Evolutionary conservation across 1,140 invertebrate species (phyloP), one percentile per base, ranked within the genome.

Genomic region (Potamilus streckersoni): DNA sequence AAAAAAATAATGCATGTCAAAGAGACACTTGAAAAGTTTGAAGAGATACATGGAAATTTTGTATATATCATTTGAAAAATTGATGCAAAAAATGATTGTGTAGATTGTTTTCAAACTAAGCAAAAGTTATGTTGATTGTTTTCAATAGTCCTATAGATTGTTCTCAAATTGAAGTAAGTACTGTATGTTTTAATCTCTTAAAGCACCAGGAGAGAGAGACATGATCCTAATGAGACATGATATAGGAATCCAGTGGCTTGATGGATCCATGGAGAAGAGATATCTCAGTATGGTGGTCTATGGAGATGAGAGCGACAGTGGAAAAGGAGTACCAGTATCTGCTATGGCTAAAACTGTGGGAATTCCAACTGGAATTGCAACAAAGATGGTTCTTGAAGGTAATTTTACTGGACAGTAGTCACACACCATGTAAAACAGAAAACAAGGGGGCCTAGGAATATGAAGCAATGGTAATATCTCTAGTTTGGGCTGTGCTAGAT

Each of bases 271-370:
- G 73, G 97, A 99, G 91, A 88, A 93, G 27, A 93, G 96, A 70
- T 94, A 96, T 59, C 96, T 99, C 68, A 97, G 96, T 85, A 93
- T 99, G 88, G 96, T 99, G 1, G 93, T 95, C 56, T 98, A 99
- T 83, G 98, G 98, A 0, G 95, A 98, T 68, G 87, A 90, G 12
- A 95, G 98, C 69, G 86, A 90, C 16, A 92, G 76, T 66, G 95
- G 95, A 19, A 49, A 49, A 49, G 38, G 38, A 49, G 38, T 49
- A 49, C 38, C 38, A 6, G 95, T 96, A 86, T 98, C 97, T 0
- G 98, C 98, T 11, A 99, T 99, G 98, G 96, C 98, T 1, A 94
- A 96, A 84, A 98, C 97, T 20, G 98, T 99, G 12, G 98, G 98
- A 8, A 95, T 97, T 84, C 98, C 98, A 0, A 94, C 96, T 11